Evolutionary conservation across 2,113 vertebrate species (phyloP).

Genomic region (Sterna hirundo): DNA sequence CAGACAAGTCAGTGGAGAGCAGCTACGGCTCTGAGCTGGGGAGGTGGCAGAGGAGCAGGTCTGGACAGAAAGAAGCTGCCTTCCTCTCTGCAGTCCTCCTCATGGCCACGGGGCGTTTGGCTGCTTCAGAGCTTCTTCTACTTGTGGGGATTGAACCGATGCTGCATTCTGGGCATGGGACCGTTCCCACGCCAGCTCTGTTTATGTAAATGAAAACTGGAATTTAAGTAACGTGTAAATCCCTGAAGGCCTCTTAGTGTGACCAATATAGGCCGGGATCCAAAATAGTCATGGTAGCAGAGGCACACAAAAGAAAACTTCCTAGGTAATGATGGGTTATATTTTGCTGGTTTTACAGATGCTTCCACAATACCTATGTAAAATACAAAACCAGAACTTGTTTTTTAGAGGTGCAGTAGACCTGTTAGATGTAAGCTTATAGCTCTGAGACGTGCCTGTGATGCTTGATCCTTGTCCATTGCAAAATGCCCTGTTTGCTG

Average conservation of each 20-base stretch:
- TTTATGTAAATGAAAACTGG: not conserved
- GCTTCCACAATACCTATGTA: not conserved
- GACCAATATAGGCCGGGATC: not conserved
- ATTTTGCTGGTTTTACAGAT: not conserved
- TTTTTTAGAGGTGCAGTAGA: not conserved
- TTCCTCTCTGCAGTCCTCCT: not conserved
- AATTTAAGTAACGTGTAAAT: not conserved
- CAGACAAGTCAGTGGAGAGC: not conserved
- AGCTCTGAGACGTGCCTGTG: not conserved
- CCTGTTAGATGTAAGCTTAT: not conserved
- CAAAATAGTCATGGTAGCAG: not conserved
- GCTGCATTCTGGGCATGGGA: not conserved
- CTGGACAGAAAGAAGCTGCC: not conserved
- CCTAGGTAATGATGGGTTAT: not conserved
- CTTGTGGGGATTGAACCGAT: not conserved
- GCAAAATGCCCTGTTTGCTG: not conserved
- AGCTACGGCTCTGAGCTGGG: not conserved
- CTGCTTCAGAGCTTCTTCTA: not conserved
- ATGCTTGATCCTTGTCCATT: not conserved
- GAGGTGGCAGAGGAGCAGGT: not conserved
- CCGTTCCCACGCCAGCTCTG: rapidly evolving
- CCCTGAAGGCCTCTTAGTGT: not conserved
- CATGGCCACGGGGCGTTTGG: rapidly evolving
- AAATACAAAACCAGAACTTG: not conserved
- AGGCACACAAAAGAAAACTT: not conserved